A percentile compares a stretch with the other conserved stretches of the same genome.
Evolutionary conservation across 2,113 vertebrate species (phyloP).

Genomic region (Dromiciops gliroides): DNA sequence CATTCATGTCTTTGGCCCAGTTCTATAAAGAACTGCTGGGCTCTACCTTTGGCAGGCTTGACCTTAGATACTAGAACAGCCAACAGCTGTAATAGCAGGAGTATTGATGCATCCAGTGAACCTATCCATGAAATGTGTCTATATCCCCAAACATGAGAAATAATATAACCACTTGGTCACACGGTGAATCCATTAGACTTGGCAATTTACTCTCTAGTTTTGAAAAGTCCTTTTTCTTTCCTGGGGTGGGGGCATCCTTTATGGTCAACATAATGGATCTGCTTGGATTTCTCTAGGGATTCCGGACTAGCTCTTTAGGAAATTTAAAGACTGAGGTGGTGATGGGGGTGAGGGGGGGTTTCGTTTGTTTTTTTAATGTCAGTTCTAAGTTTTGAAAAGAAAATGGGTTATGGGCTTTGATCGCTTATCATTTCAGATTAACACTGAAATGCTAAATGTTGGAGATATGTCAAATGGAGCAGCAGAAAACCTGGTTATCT

Average conservation of each 20-base stretch:
- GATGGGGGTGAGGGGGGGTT: too few relatives aligned
- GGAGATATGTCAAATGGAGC: conserved; percentile 73
- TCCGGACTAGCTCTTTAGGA: conserved; percentile 49
- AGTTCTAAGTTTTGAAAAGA: conserved; percentile 56
- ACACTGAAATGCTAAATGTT: conserved; percentile 65
- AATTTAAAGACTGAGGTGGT: conserved; percentile 49
- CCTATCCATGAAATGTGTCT: conserved; percentile 67
- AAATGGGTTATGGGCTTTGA: conserved; percentile 67
- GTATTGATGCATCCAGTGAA: conserved; percentile 28
- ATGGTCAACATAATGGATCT: conserved; percentile 67
- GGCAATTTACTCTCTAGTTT: conserved; percentile 75
- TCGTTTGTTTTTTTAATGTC: neutral
- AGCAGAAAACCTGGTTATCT: conserved; percentile 77
- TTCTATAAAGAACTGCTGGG: conserved; percentile 47
- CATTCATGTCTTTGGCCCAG: conserved; percentile 25
- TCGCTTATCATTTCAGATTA: conserved; percentile 72
- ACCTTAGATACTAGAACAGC: conserved; percentile 59
- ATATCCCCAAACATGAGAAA: conserved; percentile 74
- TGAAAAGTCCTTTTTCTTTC: conserved; percentile 66
- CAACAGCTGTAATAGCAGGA: conserved; percentile 68
- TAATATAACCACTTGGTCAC: conserved; percentile 71
- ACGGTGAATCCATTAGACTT: conserved; percentile 74
- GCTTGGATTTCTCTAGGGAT: conserved; percentile 63
- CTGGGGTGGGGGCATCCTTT: conserved; percentile 51
- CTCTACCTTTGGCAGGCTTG: conserved; percentile 43